Evolutionary conservation across 2,113 vertebrate genomes (phyloP), one percentile per base, ranked within the genome.

Genomic region (Spea bombifrons): DNA sequence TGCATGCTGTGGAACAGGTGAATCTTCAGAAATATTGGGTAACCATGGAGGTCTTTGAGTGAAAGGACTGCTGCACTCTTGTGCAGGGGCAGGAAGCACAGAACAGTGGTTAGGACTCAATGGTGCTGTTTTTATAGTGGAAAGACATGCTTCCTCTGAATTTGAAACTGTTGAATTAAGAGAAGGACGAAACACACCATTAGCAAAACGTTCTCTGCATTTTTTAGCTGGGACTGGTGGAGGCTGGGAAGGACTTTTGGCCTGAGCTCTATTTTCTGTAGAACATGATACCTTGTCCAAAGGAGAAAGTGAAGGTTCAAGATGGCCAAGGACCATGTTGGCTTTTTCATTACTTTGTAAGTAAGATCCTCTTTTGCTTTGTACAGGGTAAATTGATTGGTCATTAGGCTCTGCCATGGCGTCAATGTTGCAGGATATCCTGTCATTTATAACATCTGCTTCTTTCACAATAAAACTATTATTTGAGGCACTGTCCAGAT

Each of bases 211-310:
- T 80, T 97, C 97, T 84, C 90, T 93, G 78, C 93, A 94, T 90
- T 96, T 99, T 88, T 99, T 99, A 76, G 92, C 94, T 13, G 97
- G 97, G 17, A 99, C 97, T 0, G 97, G 97, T 6, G 97, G 97
- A 0, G 97, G 97, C 77, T 97, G 94, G 2, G 94, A 90, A 13
- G 93, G 89, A 81, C 93, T 93, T 90, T 95, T 97, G 71, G 91
- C 84, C 73, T 93, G 94, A 16, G 86, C 90, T 87, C 89, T 91
- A 72, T 85, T 74, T 78, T 94, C 88, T 9, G 80, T 81, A 75
- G 84, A 78, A 81, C 84, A 85, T 43, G 63, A 9, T 71, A 83
- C 76, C 55, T 44, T 17, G 63, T 89, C 89, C 82, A 86, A 88
- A 83, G 87, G 81, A 77, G 87, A 83, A 8, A 52, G 71, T 75